These are phyloP conservation scores for Pseudorhombus dupliciocellatus DNA, from an alignment of 2,113 vertebrate species.

Conservation along the genomic window DNA sequence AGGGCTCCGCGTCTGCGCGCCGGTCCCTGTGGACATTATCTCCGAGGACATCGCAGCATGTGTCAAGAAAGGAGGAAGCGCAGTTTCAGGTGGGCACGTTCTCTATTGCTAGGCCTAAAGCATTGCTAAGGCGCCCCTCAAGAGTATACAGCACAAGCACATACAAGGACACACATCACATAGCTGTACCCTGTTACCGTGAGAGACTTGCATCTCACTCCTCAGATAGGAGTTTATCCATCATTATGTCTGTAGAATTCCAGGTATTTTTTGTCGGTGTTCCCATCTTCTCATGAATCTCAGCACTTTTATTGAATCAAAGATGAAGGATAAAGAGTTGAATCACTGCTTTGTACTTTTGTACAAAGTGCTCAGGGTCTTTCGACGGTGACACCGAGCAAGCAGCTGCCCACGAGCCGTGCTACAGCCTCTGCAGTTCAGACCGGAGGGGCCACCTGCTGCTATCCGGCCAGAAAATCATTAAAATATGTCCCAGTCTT, in stretches of 20 bases:
- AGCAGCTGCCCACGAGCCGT: constrained; percentile 32
- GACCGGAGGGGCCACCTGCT: constrained; percentile 43
- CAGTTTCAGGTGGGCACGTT: constrained; percentile 28
- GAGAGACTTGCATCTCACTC: background rate
- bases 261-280: background rate
- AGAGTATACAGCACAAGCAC: constrained; percentile 15
- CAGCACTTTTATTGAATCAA: background rate
- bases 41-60: constrained; percentile 67
- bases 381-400: constrained; percentile 1
- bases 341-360: background rate
- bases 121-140: constrained; percentile 20
- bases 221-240: too few species aligned
- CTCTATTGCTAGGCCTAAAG: constrained; percentile 32
- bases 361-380: background rate
- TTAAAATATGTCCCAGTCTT: constrained; percentile 17
- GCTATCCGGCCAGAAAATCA: constrained; percentile 31
- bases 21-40: constrained; percentile 70
- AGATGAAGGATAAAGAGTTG: constrained; percentile 1
- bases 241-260: background rate
- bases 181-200: background rate
- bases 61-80: constrained; percentile 36
- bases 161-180: constrained; percentile 9
- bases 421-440: constrained; percentile 24
- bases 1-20: constrained; percentile 67
- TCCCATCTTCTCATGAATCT: background rate